A percentile compares a stretch with the other conserved stretches of the same genome.
These are phyloP conservation scores for Drosophila melanogaster DNA, from an alignment of 1,140 invertebrate genomes.

Conservation along the genomic window Release_6_plus_ISO1_MT NC_004354.4:7189001-7189500, in stretches of 20 bases:
- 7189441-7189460: conserved; percentile 27
- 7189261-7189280: conserved; percentile 80
- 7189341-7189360: conserved; percentile 30
- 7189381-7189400: conserved; percentile 14
- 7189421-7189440: conserved; percentile 3
- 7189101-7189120: neutral
- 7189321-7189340: neutral
- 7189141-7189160: neutral
- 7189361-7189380: conserved; percentile 34
- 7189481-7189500: conserved; percentile 37
- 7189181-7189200: neutral
- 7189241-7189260: conserved; percentile 53
- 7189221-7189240: conserved; percentile 56
- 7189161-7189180: neutral
- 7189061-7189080: neutral
- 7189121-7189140: neutral
- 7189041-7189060: neutral
- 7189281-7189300: conserved; percentile 10
- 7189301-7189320: conserved; percentile 1
- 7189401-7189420: neutral
- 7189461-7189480: conserved; percentile 16
- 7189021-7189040: neutral
- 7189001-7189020: neutral
- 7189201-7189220: conserved; percentile 47
- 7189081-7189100: neutral